Evolutionary conservation across 2,113 vertebrate genomes (phyloP), one percentile per base, ranked within the genome.

Genomic region (Rissa tridactyla): DNA sequence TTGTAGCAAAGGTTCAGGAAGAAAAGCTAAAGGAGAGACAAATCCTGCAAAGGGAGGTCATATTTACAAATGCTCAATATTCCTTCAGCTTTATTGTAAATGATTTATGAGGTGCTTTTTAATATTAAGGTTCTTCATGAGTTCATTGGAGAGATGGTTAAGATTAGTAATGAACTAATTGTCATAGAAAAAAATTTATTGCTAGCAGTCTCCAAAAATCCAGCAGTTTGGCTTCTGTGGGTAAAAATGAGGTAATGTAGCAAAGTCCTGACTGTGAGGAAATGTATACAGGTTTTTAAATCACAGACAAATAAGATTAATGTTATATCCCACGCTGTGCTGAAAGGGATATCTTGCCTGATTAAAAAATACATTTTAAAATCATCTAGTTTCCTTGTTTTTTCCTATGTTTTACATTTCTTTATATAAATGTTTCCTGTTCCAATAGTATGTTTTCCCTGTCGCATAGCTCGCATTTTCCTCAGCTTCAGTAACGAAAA

Each of bases 171-270:
- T 36, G 38, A 95, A 55, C 66, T 94, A 93, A 87, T 91, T 75
- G 42, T 81, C 81, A 87, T 25, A 55, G 70, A 65, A 94, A 81
- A 80, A 72, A 91, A 68, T 18, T 44, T 81, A 87, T 73, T 82
- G 42, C 58, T 76, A 66, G 36, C 49, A 70, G 62, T 72, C 62
- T 92, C 47, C 40, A 76, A 87, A 94, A 96, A 79, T 46, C 51
- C 46, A 70, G 70, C 13, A 69, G 60, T 95, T 97, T 94, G 92
- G 66, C 83, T 94, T 97, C 69, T 95, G 72, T 84, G 62, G 46
- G 40, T 83, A 90, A 91, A 95, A 90, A 91, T 96, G 91, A 96
- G 70, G 86, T 95, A 89, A 95, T 86, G 81, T 58, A 87, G 58
- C 77, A 82, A 91, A 90, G 62, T 76, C 36, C 29, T 77, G 36